phyloP scores from a whole-genome alignment of 2,113 vertebrate species.

The Cochlearius cochlearius region DNA sequence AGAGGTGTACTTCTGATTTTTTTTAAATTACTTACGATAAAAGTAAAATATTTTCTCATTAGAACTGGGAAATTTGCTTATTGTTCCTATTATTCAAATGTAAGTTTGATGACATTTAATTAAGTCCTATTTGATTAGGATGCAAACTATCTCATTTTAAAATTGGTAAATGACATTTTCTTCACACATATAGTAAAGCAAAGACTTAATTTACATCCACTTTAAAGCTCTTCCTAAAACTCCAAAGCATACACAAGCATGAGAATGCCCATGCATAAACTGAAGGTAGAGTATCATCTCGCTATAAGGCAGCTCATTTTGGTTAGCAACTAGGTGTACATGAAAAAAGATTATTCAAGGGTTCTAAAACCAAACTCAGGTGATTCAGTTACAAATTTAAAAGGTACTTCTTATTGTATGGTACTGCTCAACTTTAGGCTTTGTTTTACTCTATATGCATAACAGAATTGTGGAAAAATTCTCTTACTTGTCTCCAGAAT shows the following conservation, averaged over 20 bases:
- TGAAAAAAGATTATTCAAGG: not conserved
- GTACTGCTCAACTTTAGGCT: not conserved
- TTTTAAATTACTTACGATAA: not conserved
- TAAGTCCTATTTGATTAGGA: not conserved
- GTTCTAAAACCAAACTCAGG: not conserved
- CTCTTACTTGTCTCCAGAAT: not conserved
- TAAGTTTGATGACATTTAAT: not conserved
- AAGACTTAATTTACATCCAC: not conserved
- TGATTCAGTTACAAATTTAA: not conserved
- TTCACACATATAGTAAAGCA: not conserved
- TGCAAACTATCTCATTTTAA: not conserved
- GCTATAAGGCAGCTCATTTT: not conserved
- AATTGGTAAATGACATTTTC: not conserved
- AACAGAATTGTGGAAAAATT: not conserved
- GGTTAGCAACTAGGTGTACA: not conserved
- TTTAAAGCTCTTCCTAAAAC: not conserved
- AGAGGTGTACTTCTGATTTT: not conserved
- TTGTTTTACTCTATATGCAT: not conserved
- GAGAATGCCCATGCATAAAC: not conserved
- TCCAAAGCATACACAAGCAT: not conserved
- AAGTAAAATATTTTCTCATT: not conserved
- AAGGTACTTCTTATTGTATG: not conserved
- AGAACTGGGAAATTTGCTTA: not conserved
- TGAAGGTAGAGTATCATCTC: not conserved
- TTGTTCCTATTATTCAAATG: not conserved